These are phyloP conservation scores for Entosphenus tridentatus DNA, from an alignment of 2,113 vertebrate species.

Conservation along the genomic window DNA sequence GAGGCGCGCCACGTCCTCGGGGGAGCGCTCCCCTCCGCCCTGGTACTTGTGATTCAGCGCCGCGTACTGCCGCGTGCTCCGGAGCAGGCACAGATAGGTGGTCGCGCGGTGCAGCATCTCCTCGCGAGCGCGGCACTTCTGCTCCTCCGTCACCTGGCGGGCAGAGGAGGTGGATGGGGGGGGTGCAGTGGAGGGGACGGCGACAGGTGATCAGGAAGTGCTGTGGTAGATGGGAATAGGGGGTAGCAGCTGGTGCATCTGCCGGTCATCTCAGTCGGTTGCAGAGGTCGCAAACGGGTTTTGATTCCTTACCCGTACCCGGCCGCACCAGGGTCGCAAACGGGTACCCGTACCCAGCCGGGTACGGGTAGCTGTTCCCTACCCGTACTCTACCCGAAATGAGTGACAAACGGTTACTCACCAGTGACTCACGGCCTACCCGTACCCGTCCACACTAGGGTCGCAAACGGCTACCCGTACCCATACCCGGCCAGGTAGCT, in stretches of 20 bases:
- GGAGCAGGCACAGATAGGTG: conserved; percentile 57
- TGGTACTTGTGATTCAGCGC: conserved; percentile 52
- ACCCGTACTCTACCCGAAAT: no score
- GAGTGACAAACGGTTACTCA: no score
- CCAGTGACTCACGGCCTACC: no score
- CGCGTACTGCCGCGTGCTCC: conserved; percentile 36
- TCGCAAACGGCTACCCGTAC: no score
- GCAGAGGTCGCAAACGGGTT: background rate
- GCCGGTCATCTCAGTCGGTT: no score
- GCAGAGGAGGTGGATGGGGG: conserved; percentile 7
- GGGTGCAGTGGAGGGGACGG: background rate
- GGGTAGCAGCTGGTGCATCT: background rate
- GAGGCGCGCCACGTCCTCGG: conserved; percentile 33
- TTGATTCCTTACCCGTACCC: no score
- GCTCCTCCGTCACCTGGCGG: conserved; percentile 46
- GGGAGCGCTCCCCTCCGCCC: conserved; percentile 33
- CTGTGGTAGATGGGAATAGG: background rate
- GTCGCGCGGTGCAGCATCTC: conserved; percentile 55
- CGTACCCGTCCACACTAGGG: no score
- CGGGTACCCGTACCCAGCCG: no score
- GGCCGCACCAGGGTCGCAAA: no score
- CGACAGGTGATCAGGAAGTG: background rate
- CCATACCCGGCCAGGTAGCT: no score
- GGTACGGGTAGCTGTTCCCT: no score
- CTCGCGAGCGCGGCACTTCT: conserved; percentile 52